Percentiles rank a stretch among this genome's conserved stretches.
These are phyloP conservation scores for Macrostomum cliftonense DNA, from an alignment of 2,888 invertebrate genomes.

Conservation along the genomic window DNA sequence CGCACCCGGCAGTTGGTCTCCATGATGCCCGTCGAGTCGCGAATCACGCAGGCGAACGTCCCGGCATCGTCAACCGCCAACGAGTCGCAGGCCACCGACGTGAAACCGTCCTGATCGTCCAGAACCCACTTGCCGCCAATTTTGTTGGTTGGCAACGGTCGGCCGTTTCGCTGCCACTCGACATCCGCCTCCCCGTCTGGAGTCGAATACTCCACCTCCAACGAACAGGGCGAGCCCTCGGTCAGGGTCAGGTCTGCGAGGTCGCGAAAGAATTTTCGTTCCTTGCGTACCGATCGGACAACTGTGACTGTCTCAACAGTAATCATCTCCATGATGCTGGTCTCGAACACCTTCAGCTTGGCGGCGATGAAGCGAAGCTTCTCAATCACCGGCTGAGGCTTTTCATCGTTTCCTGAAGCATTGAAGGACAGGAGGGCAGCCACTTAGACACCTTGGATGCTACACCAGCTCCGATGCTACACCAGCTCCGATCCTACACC, in stretches of 20 bases:
- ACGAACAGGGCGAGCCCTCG: neutral
- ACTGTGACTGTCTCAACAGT: no score
- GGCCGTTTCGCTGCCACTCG: constrained; percentile 1
- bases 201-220: neutral
- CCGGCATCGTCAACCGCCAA: neutral
- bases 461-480: no score
- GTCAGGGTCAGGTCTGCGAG: neutral
- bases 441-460: no score
- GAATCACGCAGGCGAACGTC: neutral
- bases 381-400: no score
- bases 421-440: no score
- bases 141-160: neutral
- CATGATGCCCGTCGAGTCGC: neutral
- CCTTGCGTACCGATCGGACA: no score
- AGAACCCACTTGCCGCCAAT: constrained; percentile 1
- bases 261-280: neutral
- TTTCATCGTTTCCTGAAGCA: no score
- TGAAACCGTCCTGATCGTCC: neutral
- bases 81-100: neutral
- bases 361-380: no score
- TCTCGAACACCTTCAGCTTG: no score
- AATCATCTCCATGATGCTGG: no score
- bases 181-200: neutral
- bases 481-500: no score
- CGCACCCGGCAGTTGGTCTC: neutral